Conservation (phyloP, 2,113 vertebrate species). For the Charadrius vociferus region DNA sequence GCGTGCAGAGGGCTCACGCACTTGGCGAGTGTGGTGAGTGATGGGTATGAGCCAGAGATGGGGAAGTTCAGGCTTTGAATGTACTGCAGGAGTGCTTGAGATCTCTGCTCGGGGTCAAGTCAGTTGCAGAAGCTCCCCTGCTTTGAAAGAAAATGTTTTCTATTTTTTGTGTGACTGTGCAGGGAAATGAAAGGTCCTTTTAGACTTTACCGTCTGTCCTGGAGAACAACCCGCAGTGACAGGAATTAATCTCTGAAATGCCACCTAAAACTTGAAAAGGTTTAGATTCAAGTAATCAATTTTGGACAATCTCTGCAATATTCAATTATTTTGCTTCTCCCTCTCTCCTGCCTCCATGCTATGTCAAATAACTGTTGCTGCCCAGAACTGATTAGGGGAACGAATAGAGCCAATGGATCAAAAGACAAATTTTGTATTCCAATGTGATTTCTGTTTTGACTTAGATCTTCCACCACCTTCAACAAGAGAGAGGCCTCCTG, state of each 20-base stretch:
- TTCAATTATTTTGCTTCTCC: background rate
- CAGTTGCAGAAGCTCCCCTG: background rate
- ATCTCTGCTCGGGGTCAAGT: background rate
- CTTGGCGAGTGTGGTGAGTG: accelerated
- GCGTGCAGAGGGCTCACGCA: background rate
- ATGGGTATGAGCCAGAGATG: background rate
- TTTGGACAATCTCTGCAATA: background rate
- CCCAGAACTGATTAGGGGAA: background rate
- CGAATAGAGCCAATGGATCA: background rate
- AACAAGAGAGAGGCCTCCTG: conserved; percentile 88
- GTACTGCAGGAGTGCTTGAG: background rate
- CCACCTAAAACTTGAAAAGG: background rate
- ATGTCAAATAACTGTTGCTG: background rate
- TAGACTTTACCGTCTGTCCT: background rate
- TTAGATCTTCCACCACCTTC: conserved; percentile 90
- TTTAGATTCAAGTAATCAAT: background rate
- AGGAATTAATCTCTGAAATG: background rate
- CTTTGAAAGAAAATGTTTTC: background rate
- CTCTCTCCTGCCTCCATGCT: background rate
- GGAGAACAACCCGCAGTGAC: background rate
- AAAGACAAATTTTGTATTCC: conserved; percentile 52
- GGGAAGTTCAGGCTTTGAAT: background rate
- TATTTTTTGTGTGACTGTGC: background rate
- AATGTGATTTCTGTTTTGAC: conserved; percentile 62
- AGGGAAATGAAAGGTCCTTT: background rate